A percentile compares a stretch with the other conserved stretches of the same genome.
These are phyloP conservation scores for Tupiocoris notatus DNA, from an alignment of 2,888 invertebrate species.

Conservation along the genomic window DNA sequence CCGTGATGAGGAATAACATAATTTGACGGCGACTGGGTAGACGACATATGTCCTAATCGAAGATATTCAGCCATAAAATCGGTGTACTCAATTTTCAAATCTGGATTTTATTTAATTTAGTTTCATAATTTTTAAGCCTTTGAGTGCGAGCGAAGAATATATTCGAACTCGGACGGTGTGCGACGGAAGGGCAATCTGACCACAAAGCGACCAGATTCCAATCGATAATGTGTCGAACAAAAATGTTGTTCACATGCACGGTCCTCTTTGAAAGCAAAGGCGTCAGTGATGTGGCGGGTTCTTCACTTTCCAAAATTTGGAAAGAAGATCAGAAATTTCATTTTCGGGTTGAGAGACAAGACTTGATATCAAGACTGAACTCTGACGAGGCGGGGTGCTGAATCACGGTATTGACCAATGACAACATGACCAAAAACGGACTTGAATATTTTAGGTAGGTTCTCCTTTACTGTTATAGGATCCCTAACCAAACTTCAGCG, in stretches of 20 bases:
- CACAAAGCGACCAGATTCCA: background rate
- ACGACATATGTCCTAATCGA: slow-evolving; percentile 2
- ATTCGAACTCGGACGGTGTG: background rate
- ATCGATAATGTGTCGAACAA: background rate
- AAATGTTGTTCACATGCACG: background rate
- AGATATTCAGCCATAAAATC: background rate
- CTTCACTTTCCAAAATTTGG: background rate
- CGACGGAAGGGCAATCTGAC: background rate
- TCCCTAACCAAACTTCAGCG: background rate
- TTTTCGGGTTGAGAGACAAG: background rate
- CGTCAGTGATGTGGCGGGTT: background rate
- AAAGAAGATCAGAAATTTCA: background rate
- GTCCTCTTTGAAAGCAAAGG: background rate
- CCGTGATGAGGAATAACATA: slow-evolving; percentile 14
- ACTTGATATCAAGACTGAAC: background rate
- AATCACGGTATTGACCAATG: background rate
- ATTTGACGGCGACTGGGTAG: background rate
- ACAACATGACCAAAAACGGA: background rate
- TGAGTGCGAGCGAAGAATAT: background rate
- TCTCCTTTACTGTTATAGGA: background rate
- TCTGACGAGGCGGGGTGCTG: background rate
- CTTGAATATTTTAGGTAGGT: background rate
- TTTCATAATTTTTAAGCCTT: background rate
- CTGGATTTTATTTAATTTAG: background rate
- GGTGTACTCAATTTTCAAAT: background rate